Conservation (phyloP, 1,140 invertebrate species). For the Drosophila triauraria region DNA sequence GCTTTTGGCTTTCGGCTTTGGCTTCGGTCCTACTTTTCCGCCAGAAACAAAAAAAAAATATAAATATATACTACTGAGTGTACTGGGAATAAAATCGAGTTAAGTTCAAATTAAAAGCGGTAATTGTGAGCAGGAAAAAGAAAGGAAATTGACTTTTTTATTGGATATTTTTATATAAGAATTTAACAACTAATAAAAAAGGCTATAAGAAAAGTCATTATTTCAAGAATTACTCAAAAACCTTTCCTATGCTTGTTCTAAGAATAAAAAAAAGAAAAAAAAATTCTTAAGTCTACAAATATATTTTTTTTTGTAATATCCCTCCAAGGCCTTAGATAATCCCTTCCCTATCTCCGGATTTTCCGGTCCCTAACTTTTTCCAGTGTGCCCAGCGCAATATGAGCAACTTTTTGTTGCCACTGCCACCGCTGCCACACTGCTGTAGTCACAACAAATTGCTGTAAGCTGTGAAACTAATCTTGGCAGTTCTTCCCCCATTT, state of each 20-base stretch:
- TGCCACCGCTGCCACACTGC: slow-evolving; percentile 37
- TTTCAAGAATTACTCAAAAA: neutral
- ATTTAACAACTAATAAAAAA: neutral
- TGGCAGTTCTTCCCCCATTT: slow-evolving; percentile 46
- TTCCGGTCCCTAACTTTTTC: neutral
- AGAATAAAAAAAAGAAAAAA: too few species aligned
- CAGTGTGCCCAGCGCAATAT: slow-evolving; percentile 57
- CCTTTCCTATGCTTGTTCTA: too few species aligned
- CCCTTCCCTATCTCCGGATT: too few species aligned
- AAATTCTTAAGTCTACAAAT: too few species aligned
- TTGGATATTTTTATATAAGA: neutral
- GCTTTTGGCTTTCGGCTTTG: slow-evolving; percentile 69
- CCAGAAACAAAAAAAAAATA: neutral
- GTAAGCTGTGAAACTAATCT: slow-evolving; percentile 82
- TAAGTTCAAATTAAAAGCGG: too few species aligned
- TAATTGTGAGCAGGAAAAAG: too few species aligned
- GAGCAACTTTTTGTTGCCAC: slow-evolving; percentile 64
- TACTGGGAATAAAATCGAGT: too few species aligned
- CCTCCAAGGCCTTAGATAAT: neutral
- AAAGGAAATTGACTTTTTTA: neutral
- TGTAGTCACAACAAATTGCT: slow-evolving; percentile 77
- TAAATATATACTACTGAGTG: neutral
- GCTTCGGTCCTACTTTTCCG: slow-evolving; percentile 56
- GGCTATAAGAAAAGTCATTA: neutral
- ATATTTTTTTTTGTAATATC: too few species aligned